phyloP scores from a whole-genome alignment of 2,888 invertebrate species.

The Notodonta ziczac region DNA sequence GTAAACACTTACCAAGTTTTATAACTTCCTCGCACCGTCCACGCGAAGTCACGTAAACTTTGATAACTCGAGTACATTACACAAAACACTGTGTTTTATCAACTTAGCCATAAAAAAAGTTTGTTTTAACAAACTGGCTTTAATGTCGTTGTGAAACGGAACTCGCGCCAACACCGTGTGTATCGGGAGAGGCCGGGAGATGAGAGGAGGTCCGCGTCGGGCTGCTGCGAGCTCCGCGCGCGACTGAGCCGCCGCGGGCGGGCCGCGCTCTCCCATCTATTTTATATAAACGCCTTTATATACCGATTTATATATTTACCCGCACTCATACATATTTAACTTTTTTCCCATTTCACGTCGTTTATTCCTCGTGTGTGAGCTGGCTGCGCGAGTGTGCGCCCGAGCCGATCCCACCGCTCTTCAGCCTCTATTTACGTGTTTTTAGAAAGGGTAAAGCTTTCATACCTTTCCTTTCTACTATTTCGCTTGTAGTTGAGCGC shows the following conservation, averaged over 20 bases:
- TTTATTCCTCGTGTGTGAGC: slow-evolving; percentile 79
- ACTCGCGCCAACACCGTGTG: slow-evolving; percentile 46
- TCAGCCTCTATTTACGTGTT: slow-evolving; percentile 77
- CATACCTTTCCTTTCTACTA: slow-evolving; percentile 81
- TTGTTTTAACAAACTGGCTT: slow-evolving; percentile 15
- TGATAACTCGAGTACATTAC: slow-evolving; percentile 23
- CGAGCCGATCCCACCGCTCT: slow-evolving; percentile 64
- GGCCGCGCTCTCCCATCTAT: slow-evolving; percentile 68
- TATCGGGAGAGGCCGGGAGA: slow-evolving; percentile 15
- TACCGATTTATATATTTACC: slow-evolving; percentile 85
- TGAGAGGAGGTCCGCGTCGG: slow-evolving; percentile 26
- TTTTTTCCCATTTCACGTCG: slow-evolving; percentile 83
- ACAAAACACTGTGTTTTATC: slow-evolving; percentile 34
- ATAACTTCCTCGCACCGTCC: slow-evolving; percentile 30
- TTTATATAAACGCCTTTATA: slow-evolving; percentile 79
- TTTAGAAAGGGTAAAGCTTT: slow-evolving; percentile 82
- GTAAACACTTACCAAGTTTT: slow-evolving; percentile 45
- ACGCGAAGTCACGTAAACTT: slow-evolving; percentile 32
- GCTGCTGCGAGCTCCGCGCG: slow-evolving; percentile 60
- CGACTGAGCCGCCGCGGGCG: slow-evolving; percentile 66
- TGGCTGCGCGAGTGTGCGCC: slow-evolving; percentile 66
- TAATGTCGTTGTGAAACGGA: slow-evolving; percentile 25
- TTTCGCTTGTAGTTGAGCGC: slow-evolving; percentile 75
- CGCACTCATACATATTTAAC: slow-evolving; percentile 85
- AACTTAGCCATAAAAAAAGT: slow-evolving; percentile 31